A percentile compares a stretch with the other conserved stretches of the same genome.
Conservation (phyloP, 2,797 vertebrate genomes). For the Pangasius djambal region DNA sequence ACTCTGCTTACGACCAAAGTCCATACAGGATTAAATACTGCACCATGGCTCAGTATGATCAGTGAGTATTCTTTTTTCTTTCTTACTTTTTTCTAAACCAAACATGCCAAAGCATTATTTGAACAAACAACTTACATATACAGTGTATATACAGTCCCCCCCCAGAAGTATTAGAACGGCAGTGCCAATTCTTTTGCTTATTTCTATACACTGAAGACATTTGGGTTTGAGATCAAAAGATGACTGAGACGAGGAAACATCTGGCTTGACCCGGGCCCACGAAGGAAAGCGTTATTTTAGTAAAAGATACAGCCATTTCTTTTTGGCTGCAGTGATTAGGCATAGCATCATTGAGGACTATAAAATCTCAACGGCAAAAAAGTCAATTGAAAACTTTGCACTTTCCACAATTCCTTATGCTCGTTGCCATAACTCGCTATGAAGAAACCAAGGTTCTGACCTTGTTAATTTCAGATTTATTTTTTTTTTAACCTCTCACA, state of each 20-base stretch:
- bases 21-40: conserved; percentile 7
- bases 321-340: not conserved
- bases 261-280: not conserved
- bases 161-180: not conserved
- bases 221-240: not conserved
- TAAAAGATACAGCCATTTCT: not conserved
- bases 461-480: not conserved
- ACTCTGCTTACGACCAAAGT: conserved; percentile 31
- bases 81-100: not conserved
- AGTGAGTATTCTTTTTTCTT: conserved; percentile 69
- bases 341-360: not conserved
- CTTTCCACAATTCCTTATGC: no score
- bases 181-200: not conserved
- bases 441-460: not conserved
- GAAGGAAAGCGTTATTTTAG: not conserved
- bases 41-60: conserved; percentile 78
- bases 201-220: not conserved
- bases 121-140: not conserved
- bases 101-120: not conserved
- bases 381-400: no score
- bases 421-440: not conserved
- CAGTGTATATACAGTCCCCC: not conserved
- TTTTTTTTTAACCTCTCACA: not conserved
- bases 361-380: no score
- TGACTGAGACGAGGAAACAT: not conserved